Evolutionary conservation across 1,140 invertebrate species (phyloP), one percentile per base, ranked within the genome.

Genomic region (Cephus cinctus): DNA sequence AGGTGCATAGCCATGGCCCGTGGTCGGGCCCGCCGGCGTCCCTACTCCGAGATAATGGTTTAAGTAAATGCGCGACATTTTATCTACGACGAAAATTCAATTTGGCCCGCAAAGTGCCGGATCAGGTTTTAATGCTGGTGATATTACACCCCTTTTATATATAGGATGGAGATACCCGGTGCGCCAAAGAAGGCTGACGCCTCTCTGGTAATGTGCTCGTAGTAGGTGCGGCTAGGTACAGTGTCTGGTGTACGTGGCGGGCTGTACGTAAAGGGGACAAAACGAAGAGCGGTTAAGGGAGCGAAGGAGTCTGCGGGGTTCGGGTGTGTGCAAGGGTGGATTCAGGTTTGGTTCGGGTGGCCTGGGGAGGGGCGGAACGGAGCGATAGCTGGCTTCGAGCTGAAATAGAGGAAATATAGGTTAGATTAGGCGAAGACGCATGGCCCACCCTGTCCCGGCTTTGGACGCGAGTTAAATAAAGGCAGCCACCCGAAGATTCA

Each of bases 41-140:
- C n/a, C n/a, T n/a, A n/a, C n/a, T n/a, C n/a, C n/a, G 25, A 27
- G 47, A 61, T 61, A 58, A 61, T 56, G 56, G 56, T 48, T 59
- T 56, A 56, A 59, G 54, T 61, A 56, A 61, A 56, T n/a, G 54
- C 32, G 54, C 52, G 54, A 53, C 56, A 54, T 57, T 62, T 62
- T 59, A 59, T 62, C 56, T 55, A 19, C 36, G 21, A 22, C 21
- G 52, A 55, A 62, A 59, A 62, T 59, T 62, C 52, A 62, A 59
- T 59, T 62, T 62, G 54, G 54, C 51, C 47, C 47, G 52, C 59
- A 62, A 59, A 62, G 59, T 62, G 59, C 59, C 31, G 50, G 56
- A 62, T 62, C 59, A 62, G 59, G 56, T 62, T 62, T 62, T 62
- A 62, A 62, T 61, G 59, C 57, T 54, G 55, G 47, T 61, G 59